Base-by-base conservation (phyloP, 2,888 invertebrate genomes). In the Agrotis segetum region DNA sequence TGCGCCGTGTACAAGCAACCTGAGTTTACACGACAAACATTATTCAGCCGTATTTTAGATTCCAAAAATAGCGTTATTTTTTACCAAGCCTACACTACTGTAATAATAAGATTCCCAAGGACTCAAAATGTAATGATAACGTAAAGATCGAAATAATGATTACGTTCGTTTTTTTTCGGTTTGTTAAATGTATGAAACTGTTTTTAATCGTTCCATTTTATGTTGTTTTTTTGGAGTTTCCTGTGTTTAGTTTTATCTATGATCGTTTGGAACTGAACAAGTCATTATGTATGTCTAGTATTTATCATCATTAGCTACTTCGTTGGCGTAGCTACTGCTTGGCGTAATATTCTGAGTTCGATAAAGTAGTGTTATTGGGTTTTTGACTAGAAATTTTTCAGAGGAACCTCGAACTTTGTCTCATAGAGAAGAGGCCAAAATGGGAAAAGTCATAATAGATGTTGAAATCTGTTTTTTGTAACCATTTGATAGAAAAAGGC, bases 131-230 rank as follows among this genome's bases (percentile, higher is more conserved):
- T 73, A 84, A 81, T 67, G 76, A 83, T 79, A 78, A 74, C 67
- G 66, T 75, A 21, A 73, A 85, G 81, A 83, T 84, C 72, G 58
- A 69, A 74, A 73, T 74, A 73, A 81, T 75, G 77, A 85, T 84
- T 49, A 67, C 40, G 47, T 64, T 47, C 1, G 47, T 47, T 74
- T 76, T 79, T 34, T 79, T 79, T 84, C 67, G 11, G 53, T 69
- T 60, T 74, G 52, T 69, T 67, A 59, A 73, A 70, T 74, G 65
- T 58, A 73, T 76, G 71, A 71, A 85, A 61, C 74, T 72, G 82
- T 84, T 74, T 75, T 84, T 83, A 82, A 78, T 73, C 59, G 68
- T 56, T 67, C 29, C 47, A 59, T 62, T 68, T 65, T 62, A 55
- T 49, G 58, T 70, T 14, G 13, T 60, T 82, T 74, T 82, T 75